Conservation (phyloP, 1,140 invertebrate genomes). For the Tribolium madens region DNA sequence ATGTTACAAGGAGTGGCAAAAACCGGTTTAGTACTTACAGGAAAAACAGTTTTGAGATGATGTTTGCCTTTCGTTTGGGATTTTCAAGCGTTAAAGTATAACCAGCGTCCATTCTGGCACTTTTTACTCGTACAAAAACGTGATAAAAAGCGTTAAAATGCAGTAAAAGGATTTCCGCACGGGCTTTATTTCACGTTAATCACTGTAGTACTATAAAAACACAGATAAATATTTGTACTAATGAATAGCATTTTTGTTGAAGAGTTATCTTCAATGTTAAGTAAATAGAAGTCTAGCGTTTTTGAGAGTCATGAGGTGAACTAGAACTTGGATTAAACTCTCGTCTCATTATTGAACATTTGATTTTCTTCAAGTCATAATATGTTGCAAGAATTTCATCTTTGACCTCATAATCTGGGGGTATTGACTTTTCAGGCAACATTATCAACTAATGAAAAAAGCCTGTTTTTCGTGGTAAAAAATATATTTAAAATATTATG, state of each 20-base stretch:
- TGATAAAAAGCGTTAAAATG: background rate
- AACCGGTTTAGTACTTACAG: constrained; percentile 52
- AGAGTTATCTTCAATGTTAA: background rate
- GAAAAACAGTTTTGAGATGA: constrained; percentile 58
- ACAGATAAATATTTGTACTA: background rate
- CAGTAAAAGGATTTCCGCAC: background rate
- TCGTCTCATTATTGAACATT: background rate
- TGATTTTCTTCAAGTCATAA: background rate
- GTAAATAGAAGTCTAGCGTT: background rate
- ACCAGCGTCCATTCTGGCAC: constrained; percentile 51
- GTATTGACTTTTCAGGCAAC: no score
- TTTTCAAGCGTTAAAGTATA: constrained; percentile 55
- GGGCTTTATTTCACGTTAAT: background rate
- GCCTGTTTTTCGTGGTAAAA: background rate
- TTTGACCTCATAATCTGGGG: no score
- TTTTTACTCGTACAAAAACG: background rate
- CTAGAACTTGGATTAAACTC: background rate
- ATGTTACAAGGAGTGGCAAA: background rate
- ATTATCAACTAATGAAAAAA: background rate
- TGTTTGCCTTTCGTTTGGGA: constrained; percentile 54
- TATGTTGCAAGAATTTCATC: background rate
- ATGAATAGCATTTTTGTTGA: background rate
- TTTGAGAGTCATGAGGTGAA: background rate
- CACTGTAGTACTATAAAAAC: background rate
- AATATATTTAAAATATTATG: background rate